These are phyloP conservation scores for Thereva nobilitata DNA, from an alignment of 2,888 invertebrate species.

Conservation along the genomic window DNA sequence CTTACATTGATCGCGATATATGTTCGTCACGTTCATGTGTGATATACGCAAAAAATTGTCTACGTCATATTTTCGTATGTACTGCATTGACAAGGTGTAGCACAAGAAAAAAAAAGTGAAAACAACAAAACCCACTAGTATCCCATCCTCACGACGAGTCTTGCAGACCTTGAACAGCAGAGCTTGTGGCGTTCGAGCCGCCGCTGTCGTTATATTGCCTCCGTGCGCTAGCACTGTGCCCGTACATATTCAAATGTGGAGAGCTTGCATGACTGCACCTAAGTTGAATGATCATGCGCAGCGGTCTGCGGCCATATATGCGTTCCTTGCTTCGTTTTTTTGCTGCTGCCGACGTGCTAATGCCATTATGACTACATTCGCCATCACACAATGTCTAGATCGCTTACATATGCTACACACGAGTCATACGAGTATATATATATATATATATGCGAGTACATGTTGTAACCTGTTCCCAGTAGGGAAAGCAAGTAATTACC, in stretches of 20 bases:
- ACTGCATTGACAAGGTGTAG: slow-evolving; percentile 9
- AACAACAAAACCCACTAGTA: slow-evolving; percentile 2
- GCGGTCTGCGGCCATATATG: background rate
- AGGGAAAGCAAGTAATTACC: no score
- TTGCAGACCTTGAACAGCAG: slow-evolving; percentile 25
- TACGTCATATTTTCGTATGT: slow-evolving; percentile 9
- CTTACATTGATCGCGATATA: no score
- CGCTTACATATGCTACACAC: slow-evolving; percentile 22
- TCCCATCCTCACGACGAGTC: background rate
- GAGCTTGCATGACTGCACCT: no score
- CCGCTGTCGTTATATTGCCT: background rate
- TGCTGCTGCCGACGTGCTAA: slow-evolving; percentile 12
- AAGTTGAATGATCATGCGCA: no score
- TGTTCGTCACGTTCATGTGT: no score
- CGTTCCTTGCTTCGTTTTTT: background rate
- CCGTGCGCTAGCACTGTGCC: background rate
- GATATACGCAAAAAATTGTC: background rate
- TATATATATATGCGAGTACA: no score
- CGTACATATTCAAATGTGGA: no score
- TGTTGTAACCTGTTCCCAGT: no score
- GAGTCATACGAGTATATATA: background rate
- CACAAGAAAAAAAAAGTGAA: slow-evolving; percentile 18
- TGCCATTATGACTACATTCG: slow-evolving; percentile 10
- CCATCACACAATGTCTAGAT: slow-evolving; percentile 15
- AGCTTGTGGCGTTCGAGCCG: background rate